Conservation (phyloP, 2,797 vertebrate species). For the Oreonectes daqikongensis region DNA sequence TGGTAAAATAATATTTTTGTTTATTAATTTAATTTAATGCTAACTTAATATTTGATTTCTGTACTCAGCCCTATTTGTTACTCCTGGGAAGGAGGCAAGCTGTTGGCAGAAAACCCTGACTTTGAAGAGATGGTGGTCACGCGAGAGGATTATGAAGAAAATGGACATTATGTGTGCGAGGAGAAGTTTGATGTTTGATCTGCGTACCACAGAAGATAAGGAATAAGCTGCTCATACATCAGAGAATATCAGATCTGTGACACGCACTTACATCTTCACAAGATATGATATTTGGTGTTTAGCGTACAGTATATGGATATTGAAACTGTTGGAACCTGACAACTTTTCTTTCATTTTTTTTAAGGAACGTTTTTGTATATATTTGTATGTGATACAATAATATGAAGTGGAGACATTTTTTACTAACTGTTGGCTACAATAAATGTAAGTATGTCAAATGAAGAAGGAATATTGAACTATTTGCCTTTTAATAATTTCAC, state of each 20-base stretch:
- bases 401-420: neutral
- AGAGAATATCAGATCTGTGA: neutral
- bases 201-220: neutral
- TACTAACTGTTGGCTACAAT: neutral
- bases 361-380: neutral
- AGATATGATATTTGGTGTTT: no score
- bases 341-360: neutral
- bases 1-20: neutral
- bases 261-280: neutral
- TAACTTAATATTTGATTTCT: slow-evolving; percentile 2
- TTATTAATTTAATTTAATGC: neutral
- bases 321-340: neutral
- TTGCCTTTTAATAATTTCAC: no score
- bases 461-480: neutral
- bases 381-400: neutral
- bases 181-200: slow-evolving; percentile 95
- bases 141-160: slow-evolving; percentile 96
- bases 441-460: neutral
- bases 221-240: neutral
- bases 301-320: neutral
- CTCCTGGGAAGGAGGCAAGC: slow-evolving; percentile 94
- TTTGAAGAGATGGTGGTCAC: slow-evolving; percentile 97
- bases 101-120: slow-evolving; percentile 91
- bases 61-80: slow-evolving; percentile 87
- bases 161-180: slow-evolving; percentile 93